Base-by-base conservation (phyloP, 2,888 invertebrate species). In the Drosophila lacicola region DNA sequence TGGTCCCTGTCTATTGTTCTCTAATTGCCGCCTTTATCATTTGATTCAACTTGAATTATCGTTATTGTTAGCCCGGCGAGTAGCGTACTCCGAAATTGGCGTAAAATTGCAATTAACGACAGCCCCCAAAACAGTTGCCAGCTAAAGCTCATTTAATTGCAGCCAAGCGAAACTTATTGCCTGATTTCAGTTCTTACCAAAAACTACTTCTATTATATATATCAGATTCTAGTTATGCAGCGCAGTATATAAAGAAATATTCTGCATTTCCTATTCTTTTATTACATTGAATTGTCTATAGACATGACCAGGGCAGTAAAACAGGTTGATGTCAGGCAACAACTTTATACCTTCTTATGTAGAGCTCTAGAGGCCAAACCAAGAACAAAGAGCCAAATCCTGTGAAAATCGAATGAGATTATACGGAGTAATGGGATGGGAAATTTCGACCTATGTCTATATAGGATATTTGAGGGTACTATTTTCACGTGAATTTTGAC, bases 91-190 rank as follows among this genome's bases (percentile, higher is more conserved):
- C 21, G 60, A 55, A 68, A 57, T 65, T 72, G 74, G 75, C 70
- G 82, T 74, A 60, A 74, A 86, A 79, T 84, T 84, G 75, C 83
- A 86, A 85, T 87, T 82, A 83, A 76, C 70, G 64, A 60, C 21
- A 51, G 36, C 33, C 36, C 33, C 34, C 25, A 14, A 63, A 36
- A 47, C 47, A 34, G 41, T 49, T 62, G 4, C 47, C 56, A 42
- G 17, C 41, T 55, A 42, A 13, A n/a, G 34, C 46, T 21, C 34
- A n/a, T 53, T 33, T 25, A 34, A 42, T 34, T 11, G 34, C 61
- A 55, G 37, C 39, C 55, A 56, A 39, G 10, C 37, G 55, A 0
- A 42, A 37, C 25, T 37, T 45, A 45, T 10, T 21, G 10, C 56
- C 13, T 47, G 25, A 25, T 37, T 56, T 25, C 25, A 49, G 47